Evolutionary conservation across 2,113 vertebrate genomes (phyloP), one percentile per base, ranked within the genome.

Genomic region (Ophiodon elongatus): DNA sequence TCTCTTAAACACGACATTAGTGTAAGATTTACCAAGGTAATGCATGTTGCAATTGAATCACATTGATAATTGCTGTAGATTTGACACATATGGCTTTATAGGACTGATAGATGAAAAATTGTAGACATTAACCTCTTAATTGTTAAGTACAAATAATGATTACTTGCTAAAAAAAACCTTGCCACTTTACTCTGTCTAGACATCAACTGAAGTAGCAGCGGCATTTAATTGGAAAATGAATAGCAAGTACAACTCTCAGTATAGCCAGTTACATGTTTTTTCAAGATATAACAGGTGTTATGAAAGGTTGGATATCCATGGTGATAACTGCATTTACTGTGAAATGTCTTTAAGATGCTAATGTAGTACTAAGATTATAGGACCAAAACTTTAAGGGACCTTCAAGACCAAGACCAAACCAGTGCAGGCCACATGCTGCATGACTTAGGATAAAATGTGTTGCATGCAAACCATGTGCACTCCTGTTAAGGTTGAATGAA

Each of bases 111-210:
- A 65, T 72, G 23, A 74, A 59, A 81, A 76, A 14, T 13, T 75
- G 56, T 72, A 59, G 76, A 23, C 11, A n/a, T 52, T 25, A 45
- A 73, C 41, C 72, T 82, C 79, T 73, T 79, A 29, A 88, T 76
- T 64, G 19, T 75, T 59, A 81, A 68, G 47, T 45, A 43, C n/a
- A 66, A 75, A 79, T 72, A 76, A 81, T 85, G 23, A 79, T 60
- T 37, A 64, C 45, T 69, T 73, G 9, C 15, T 68, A 60, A 79
- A 68, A 79, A 68, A 75, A 85, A 15, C 14, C 43, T n/a, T 64
- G 78, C 54, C 56, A 43, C 17, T 68, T 6, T 37, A 33, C 43
- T 31, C 76, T 69, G 78, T 67, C 72, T 84, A 78, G 67, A 82
- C 56, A 85, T 19, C 19, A 69, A 73, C 17, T 65, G n/a, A 84